Percentiles rank a stretch among this genome's conserved stretches.
phyloP scores from a whole-genome alignment of 2,888 invertebrate genomes.

The Aphrophora alni region DNA sequence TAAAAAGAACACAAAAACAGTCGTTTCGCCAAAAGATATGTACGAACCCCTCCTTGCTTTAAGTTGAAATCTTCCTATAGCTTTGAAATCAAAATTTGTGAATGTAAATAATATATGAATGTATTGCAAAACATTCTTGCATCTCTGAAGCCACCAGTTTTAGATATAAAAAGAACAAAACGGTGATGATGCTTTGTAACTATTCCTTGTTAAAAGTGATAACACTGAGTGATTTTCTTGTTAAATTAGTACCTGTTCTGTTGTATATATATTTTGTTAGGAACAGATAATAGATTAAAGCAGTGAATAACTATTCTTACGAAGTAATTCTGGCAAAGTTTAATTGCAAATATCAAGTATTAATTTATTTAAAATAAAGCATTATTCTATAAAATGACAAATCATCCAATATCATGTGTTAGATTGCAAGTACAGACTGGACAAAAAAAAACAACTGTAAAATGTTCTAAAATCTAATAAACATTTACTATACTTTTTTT shows the following conservation, averaged over 20 bases:
- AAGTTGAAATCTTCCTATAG: conserved; percentile 60
- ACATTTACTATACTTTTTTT: too few relatives aligned
- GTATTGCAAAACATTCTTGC: neutral
- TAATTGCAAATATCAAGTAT: too few relatives aligned
- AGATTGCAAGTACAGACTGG: too few relatives aligned
- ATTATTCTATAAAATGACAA: too few relatives aligned
- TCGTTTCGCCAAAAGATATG: conserved; percentile 60
- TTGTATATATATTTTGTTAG: neutral
- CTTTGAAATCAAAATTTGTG: neutral
- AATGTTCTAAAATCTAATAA: too few relatives aligned
- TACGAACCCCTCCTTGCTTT: conserved; percentile 71
- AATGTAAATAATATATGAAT: neutral
- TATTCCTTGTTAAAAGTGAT: neutral
- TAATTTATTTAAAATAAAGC: too few relatives aligned
- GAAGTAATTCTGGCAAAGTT: too few relatives aligned
- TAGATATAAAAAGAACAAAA: neutral
- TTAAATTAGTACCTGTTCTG: neutral
- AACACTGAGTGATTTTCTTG: neutral
- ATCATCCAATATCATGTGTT: too few relatives aligned
- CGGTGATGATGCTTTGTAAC: neutral
- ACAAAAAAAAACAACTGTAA: too few relatives aligned
- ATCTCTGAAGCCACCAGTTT: neutral
- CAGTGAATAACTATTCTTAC: neutral
- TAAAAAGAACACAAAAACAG: conserved; percentile 46
- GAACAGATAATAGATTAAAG: neutral